phyloP scores from a whole-genome alignment of 2,797 vertebrate genomes.

The Geotria australis region DNA sequence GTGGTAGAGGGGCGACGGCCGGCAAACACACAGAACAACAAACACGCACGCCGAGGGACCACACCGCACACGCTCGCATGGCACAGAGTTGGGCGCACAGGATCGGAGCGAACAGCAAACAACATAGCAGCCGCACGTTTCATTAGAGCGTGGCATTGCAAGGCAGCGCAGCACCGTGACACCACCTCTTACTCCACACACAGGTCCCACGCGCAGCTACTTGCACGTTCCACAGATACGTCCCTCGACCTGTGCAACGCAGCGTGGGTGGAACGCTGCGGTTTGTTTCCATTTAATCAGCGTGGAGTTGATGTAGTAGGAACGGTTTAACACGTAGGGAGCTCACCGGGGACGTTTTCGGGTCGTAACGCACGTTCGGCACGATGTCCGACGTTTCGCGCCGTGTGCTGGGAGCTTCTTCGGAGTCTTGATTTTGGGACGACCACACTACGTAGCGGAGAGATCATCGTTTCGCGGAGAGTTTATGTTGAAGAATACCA shows the following conservation, averaged over 20 bases:
- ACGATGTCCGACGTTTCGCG: too few relatives aligned
- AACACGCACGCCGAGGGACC: slow-evolving; percentile 5
- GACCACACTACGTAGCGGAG: too few relatives aligned
- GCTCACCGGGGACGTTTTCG: too few relatives aligned
- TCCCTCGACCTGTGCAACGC: slow-evolving; percentile 13
- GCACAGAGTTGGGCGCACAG: slow-evolving; percentile 3
- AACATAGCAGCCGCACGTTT: slow-evolving; percentile 3
- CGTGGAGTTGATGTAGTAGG: slow-evolving; percentile 6
- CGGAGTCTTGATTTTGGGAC: too few relatives aligned
- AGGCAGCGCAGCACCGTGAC: slow-evolving; percentile 6
- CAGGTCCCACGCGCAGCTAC: not conserved
- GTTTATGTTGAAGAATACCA: too few relatives aligned
- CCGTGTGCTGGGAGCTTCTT: too few relatives aligned
- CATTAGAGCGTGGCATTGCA: slow-evolving; percentile 7
- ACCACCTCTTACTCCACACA: not conserved
- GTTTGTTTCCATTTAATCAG: slow-evolving; percentile 21
- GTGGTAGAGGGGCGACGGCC: slow-evolving; percentile 28
- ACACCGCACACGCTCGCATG: slow-evolving; percentile 4
- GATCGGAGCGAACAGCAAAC: slow-evolving; percentile 5
- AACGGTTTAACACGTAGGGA: too few relatives aligned
- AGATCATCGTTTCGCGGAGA: too few relatives aligned
- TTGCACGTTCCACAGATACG: slow-evolving; percentile 3
- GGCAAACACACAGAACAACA: not conserved
- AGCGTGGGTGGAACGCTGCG: slow-evolving; percentile 27
- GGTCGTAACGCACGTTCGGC: too few relatives aligned